phyloP scores from a whole-genome alignment of 2,113 vertebrate genomes.

The Malurus melanocephalus region DNA sequence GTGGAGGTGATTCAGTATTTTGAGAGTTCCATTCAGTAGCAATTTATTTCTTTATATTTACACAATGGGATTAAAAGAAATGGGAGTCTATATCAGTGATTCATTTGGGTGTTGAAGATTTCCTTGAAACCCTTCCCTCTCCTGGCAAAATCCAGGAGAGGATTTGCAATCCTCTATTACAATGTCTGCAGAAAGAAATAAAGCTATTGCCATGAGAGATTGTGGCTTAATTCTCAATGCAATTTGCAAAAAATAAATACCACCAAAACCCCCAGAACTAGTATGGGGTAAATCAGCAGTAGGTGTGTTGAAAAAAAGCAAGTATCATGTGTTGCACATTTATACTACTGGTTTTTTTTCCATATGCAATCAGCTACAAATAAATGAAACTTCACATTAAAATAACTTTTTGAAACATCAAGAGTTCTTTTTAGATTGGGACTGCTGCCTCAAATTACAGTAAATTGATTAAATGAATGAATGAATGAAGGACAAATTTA shows the following conservation, averaged over 20 bases:
- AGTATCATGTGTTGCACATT: neutral
- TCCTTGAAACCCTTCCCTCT: neutral
- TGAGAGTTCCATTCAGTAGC: neutral
- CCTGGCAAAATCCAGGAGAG: neutral
- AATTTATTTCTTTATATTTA: neutral
- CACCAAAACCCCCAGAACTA: neutral
- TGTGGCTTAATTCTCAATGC: neutral
- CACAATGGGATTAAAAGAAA: neutral
- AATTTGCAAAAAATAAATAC: neutral
- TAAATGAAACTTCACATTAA: neutral
- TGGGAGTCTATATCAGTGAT: neutral
- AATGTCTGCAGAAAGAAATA: neutral
- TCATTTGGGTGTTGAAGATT: neutral
- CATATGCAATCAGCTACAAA: neutral
- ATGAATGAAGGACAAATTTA: neutral
- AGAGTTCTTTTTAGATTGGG: neutral
- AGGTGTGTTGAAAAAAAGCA: neutral
- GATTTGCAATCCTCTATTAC: neutral
- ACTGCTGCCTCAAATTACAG: neutral
- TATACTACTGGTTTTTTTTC: neutral
- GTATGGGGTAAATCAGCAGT: neutral
- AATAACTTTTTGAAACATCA: neutral
- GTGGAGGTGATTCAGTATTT: neutral
- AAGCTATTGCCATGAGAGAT: neutral
- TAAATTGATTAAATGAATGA: neutral